Base-by-base conservation (phyloP, 2,797 vertebrate genomes). In the Apogon talboti region DNA sequence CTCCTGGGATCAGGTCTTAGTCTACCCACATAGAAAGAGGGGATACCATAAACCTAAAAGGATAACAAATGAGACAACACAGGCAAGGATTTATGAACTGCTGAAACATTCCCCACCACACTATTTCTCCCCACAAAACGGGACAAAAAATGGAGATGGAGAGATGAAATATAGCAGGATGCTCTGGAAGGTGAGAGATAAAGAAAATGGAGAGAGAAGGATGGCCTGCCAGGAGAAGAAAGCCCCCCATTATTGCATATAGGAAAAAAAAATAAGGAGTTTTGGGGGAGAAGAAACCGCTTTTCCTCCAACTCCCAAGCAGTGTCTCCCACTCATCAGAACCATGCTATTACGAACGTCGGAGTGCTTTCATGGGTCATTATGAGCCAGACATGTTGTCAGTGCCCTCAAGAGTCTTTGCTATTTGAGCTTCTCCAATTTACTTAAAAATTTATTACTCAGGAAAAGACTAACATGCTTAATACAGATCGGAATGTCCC, bases 51-150 rank as follows among this genome's bases (percentile, higher is more conserved):
- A 80, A 86, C 74, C 77, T 83, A 71, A 84, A 83, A 71, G 71
- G 77, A 89, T 87, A 87, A 87, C 86, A 90, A 87, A 92, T 74
- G 74, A 85, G 82, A 88, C 76, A 83, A 79, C 68, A 79, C 59
- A 70, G 80, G 65, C 56, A 51, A 71, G 65, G 84, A 92, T 92
- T 91, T 92, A 90, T 92, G 89, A 83, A 79, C 82, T 86, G 84
- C 73, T 82, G 83, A 92, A 89, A 87, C 45, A 30, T 77, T 86
- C 80, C 48, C 66, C 58, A 37, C 64, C 71, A 62, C 60, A 79
- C 59, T 71, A 69, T 78, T 73, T 80, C 77, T 78, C 67, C 7
- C 48, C 47, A 38, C 49, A 61, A 33, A 70, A 65, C 47, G 69
- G 35, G 7, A 35, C 7, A n/a, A 42, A 15, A 54, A 61, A 64